Evolutionary conservation across 2,797 vertebrate genomes (phyloP), one percentile per base, ranked within the genome.

Genomic region (Merluccius polli): DNA sequence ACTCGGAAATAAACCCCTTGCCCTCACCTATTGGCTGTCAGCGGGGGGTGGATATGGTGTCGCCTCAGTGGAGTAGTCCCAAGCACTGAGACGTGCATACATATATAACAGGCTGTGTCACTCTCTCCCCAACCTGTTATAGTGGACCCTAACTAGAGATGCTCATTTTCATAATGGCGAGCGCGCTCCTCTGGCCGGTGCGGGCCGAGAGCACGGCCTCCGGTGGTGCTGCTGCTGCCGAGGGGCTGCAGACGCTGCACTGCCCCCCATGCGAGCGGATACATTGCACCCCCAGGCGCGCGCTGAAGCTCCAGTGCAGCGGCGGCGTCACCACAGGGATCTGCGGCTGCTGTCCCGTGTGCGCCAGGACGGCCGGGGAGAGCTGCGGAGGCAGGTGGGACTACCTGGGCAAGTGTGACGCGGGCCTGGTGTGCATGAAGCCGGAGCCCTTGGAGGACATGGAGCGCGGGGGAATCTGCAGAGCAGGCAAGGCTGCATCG

Each of bases 311-410:
- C 63, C 89, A 87, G 84, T 94, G 93, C 76, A 87, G 83, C 71
- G 92, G 92, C 0, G 91, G 92, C 0, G 41, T 93, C 71, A 92
- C 90, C 2, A 94, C 92, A 0, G 93, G 92, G 0, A 75, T 94
- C 18, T 94, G 92, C 1, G 91, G 92, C 78, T 94, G 93, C 89
- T 94, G 93, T 81, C 90, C 92, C 0, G 85, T 84, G 0, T 93
- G 93, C 38, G 91, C 92, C 82, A 83, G 79, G n/a, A 82, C 74
- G 0, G 83, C 80, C 33, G 92, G 88, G 16, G 91, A 94, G 84
- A 84, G 71, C 84, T 94, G 93, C 3, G 93, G 93, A 6, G 93
- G 93, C 1, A 78, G 85, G 0, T 94, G 93, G 93, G 92, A 93
- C 84, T 90, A 92, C 33, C 83, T 93, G 85, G 93, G 94, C 16